These are phyloP conservation scores for Drosophila paramelanica DNA, from an alignment of 2,888 invertebrate species.

Conservation along the genomic window DNA sequence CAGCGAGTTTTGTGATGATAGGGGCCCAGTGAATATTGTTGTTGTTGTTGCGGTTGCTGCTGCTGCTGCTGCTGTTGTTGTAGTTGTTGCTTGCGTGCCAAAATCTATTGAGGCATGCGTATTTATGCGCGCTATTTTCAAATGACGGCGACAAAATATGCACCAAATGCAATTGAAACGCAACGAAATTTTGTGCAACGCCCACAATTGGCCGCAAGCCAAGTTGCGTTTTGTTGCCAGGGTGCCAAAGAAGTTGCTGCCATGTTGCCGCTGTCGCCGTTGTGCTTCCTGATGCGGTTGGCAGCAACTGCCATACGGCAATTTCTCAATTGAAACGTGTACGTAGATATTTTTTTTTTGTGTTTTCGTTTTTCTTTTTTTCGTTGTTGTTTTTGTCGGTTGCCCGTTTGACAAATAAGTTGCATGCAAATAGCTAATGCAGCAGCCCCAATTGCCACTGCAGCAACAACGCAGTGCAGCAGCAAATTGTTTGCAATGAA, in stretches of 20 bases:
- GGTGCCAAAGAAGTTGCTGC: constrained; percentile 19
- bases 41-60: constrained; percentile 22
- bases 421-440: constrained; percentile 74
- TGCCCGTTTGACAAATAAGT: constrained; percentile 72
- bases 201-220: constrained; percentile 61
- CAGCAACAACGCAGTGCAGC: constrained; percentile 29
- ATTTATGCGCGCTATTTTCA: constrained; percentile 54
- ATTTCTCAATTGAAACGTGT: constrained; percentile 78
- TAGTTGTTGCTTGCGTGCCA: constrained; percentile 56
- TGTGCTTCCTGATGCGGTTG: constrained; percentile 25
- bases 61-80: constrained; percentile 29
- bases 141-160: constrained; percentile 71
- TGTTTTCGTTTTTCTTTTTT: not conserved
- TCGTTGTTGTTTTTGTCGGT: constrained; percentile 45
- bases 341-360: constrained; percentile 67
- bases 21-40: constrained; percentile 65
- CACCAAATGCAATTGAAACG: constrained; percentile 77
- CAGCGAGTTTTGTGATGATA: constrained; percentile 16
- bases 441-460: constrained; percentile 44
- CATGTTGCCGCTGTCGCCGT: constrained; percentile 7
- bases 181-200: constrained; percentile 68
- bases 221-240: constrained; percentile 33
- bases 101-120: constrained; percentile 55
- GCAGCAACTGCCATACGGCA: constrained; percentile 63
- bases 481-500: constrained; percentile 73